A percentile compares a stretch with the other conserved stretches of the same genome.
Conservation (phyloP, 2,797 vertebrate genomes). For the Merluccius polli region DNA sequence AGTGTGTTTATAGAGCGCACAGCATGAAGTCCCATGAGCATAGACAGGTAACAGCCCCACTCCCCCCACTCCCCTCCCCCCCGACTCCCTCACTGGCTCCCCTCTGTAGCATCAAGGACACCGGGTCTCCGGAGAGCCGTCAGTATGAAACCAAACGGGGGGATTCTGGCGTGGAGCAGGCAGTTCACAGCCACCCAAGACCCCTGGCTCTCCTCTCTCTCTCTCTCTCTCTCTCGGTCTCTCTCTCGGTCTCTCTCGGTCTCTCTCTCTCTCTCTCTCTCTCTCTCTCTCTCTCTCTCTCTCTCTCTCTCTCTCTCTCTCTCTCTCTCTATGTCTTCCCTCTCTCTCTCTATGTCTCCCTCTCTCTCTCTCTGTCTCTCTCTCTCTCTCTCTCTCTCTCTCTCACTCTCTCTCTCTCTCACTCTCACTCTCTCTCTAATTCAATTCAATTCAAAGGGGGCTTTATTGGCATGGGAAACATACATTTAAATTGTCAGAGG, state of each 20-base stretch:
- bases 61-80: neutral
- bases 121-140: constrained; percentile 51
- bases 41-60: constrained; percentile 29
- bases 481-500: too few relatives aligned
- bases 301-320: constrained; percentile 67
- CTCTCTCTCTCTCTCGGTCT: too few relatives aligned
- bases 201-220: constrained; percentile 3
- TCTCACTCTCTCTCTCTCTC: constrained; percentile 47
- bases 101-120: constrained; percentile 49
- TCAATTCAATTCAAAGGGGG: too few relatives aligned
- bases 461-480: too few relatives aligned
- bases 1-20: constrained; percentile 1
- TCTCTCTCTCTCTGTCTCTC: constrained; percentile 51
- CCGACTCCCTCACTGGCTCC: constrained; percentile 31
- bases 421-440: constrained; percentile 61
- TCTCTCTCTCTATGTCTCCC: too few relatives aligned
- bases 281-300: constrained; percentile 54
- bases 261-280: constrained; percentile 41
- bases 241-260: too few relatives aligned
- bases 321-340: constrained; percentile 52
- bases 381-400: constrained; percentile 54
- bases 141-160: constrained; percentile 46
- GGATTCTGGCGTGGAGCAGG: constrained; percentile 34
- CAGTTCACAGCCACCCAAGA: constrained; percentile 58
- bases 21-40: constrained; percentile 35